phyloP scores from a whole-genome alignment of 2,888 invertebrate species.

The Terebella lapidaria region DNA sequence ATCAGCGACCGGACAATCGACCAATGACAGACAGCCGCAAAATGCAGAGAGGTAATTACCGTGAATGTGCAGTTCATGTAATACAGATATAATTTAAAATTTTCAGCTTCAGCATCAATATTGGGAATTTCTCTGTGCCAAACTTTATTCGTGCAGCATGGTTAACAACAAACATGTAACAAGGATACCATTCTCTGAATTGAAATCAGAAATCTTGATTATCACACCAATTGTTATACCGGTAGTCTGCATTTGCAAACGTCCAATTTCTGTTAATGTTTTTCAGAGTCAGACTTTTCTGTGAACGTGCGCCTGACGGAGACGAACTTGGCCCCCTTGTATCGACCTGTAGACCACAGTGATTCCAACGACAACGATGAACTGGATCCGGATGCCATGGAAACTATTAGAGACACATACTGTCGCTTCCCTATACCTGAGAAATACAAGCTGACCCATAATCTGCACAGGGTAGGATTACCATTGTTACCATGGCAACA shows the following conservation, averaged over 20 bases:
- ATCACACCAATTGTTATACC: too few species aligned
- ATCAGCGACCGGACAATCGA: conserved; percentile 13
- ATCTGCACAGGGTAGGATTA: conserved; percentile 37
- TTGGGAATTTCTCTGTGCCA: too few species aligned
- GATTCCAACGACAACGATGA: conserved; percentile 25
- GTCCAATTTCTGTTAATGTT: too few species aligned
- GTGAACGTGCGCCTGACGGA: conserved; percentile 21
- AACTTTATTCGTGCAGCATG: too few species aligned
- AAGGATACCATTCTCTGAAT: too few species aligned
- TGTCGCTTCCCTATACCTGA: conserved; percentile 46
- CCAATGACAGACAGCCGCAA: conserved; percentile 16
- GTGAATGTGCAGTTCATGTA: too few species aligned
- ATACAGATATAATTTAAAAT: too few species aligned
- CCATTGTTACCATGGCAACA: background rate
- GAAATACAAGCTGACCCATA: conserved; percentile 39
- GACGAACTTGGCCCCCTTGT: conserved; percentile 28
- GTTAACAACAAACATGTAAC: too few species aligned
- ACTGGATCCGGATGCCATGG: conserved; percentile 14
- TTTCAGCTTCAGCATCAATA: too few species aligned
- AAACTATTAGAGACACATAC: conserved; percentile 26
- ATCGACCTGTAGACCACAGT: conserved; percentile 24
- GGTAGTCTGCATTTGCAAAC: too few species aligned
- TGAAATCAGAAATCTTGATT: too few species aligned
- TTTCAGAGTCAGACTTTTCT: conserved; percentile 20
- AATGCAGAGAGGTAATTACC: conserved; percentile 21